These are phyloP conservation scores for Pteropus alecto DNA, from an alignment of 2,113 vertebrate species.

Conservation along the genomic window DNA sequence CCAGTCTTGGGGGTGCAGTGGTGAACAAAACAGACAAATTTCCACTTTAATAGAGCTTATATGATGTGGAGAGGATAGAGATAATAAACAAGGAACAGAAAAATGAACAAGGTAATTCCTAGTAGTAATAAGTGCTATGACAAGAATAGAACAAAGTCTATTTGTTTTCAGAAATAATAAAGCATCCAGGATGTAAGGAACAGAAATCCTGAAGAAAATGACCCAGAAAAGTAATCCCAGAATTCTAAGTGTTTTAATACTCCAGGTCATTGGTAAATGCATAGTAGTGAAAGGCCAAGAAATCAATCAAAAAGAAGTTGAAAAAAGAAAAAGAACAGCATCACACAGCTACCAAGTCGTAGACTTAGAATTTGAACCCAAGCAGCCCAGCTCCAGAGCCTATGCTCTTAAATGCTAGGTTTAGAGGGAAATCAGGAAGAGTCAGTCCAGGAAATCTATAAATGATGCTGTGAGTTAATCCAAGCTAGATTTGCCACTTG, in stretches of 20 bases:
- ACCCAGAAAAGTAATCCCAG: neutral
- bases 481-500: neutral
- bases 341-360: neutral
- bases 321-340: neutral
- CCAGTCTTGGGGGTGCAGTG: neutral
- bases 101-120: neutral
- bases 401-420: neutral
- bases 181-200: neutral
- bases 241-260: neutral
- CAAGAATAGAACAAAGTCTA: neutral
- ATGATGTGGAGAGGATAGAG: neutral
- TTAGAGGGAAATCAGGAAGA: neutral
- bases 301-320: conserved; percentile 27
- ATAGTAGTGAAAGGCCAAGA: neutral
- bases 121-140: neutral
- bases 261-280: neutral
- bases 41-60: neutral
- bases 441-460: neutral
- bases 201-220: neutral
- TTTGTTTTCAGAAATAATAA: neutral
- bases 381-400: neutral
- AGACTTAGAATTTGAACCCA: conserved; percentile 15
- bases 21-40: neutral
- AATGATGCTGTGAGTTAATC: neutral
- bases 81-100: neutral